phyloP scores from a whole-genome alignment of 2,797 vertebrate genomes.

The Coccyzus lansbergi region DNA sequence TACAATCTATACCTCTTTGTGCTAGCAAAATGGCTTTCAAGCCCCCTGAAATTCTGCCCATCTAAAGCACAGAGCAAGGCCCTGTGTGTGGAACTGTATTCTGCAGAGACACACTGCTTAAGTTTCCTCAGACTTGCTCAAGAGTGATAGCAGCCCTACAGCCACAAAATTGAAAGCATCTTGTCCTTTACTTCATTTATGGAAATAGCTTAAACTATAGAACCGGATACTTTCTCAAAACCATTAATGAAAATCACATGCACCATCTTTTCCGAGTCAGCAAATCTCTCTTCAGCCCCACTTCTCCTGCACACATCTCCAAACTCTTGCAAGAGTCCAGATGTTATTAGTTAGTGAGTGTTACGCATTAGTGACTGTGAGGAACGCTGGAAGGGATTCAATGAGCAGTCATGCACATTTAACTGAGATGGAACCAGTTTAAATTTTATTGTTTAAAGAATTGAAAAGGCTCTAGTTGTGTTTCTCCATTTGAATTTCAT shows the following conservation, averaged over 20 bases:
- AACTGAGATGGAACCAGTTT: not conserved
- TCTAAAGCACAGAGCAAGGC: not conserved
- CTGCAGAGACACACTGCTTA: not conserved
- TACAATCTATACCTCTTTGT: not conserved
- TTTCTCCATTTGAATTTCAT: not conserved
- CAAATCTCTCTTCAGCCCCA: not conserved
- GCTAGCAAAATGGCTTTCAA: not conserved
- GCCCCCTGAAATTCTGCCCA: not conserved
- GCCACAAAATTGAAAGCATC: not conserved
- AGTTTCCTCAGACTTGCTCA: not conserved
- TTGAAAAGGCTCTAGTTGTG: slow-evolving; percentile 6
- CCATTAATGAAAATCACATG: not conserved
- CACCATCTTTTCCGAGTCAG: slow-evolving; percentile 23
- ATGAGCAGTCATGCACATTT: not conserved
- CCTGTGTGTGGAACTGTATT: not conserved
- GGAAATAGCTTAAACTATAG: not conserved
- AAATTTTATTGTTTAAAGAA: slow-evolving; percentile 33
- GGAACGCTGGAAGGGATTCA: slow-evolving; percentile 33
- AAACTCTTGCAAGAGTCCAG: slow-evolving; percentile 26
- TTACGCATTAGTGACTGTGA: not conserved
- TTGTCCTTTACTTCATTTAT: not conserved
- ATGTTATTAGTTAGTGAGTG: slow-evolving; percentile 40
- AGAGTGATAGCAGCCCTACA: not conserved
- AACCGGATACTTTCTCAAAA: slow-evolving; percentile 15
- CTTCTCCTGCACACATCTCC: not conserved